phyloP scores from a whole-genome alignment of 2,113 vertebrate species.

The Cryptotis parvus region DNA sequence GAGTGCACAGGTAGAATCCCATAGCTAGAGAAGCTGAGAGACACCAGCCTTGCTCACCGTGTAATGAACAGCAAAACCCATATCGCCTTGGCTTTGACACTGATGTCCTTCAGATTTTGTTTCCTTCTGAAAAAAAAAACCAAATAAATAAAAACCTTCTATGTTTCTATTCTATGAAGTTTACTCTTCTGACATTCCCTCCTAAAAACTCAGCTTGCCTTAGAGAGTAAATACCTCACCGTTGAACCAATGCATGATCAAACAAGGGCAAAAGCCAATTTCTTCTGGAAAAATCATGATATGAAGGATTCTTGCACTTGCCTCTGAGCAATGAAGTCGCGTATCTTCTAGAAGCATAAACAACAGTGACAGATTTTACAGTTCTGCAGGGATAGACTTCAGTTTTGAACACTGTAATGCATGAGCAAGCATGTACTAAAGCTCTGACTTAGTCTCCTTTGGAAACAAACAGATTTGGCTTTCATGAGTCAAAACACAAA shows the following conservation, averaged over 20 bases:
- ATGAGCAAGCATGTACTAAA: background rate
- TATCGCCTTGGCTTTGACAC: background rate
- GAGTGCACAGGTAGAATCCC: too few species aligned
- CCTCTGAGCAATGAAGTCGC: background rate
- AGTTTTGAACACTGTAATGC: background rate
- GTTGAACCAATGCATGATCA: background rate
- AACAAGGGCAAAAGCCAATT: background rate
- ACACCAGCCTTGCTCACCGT: background rate
- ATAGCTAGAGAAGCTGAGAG: background rate
- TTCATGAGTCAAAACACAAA: background rate
- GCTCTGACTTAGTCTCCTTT: background rate
- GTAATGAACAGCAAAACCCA: background rate
- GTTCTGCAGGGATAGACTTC: constrained; percentile 11
- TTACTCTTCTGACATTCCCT: background rate
- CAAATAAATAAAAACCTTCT: too few species aligned
- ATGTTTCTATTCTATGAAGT: background rate
- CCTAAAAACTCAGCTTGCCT: background rate
- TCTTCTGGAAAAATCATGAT: background rate
- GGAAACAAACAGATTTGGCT: constrained; percentile 18
- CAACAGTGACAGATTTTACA: background rate
- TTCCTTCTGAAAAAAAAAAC: constrained; percentile 13
- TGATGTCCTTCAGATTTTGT: background rate
- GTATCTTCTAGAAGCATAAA: background rate
- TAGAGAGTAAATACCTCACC: background rate
- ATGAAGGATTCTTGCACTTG: background rate